A percentile compares a stretch with the other conserved stretches of the same genome.
Evolutionary conservation across 2,113 vertebrate species (phyloP).

Genomic region (Fukomys damarensis): DNA sequence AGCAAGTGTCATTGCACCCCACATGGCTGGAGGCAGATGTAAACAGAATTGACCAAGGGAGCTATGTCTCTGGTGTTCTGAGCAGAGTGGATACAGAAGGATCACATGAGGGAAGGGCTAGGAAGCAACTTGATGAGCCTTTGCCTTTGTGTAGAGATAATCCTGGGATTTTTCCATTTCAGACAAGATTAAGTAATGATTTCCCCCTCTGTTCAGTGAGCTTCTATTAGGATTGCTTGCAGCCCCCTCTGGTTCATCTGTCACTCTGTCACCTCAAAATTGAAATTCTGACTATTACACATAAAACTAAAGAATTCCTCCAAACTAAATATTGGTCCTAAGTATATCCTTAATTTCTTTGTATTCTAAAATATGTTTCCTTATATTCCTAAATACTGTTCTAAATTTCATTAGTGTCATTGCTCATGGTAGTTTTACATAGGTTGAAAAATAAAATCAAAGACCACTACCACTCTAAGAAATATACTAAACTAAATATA

Average conservation of each 20-base stretch:
- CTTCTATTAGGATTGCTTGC: background rate
- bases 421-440: background rate
- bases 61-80: background rate
- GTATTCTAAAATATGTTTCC: background rate
- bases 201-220: background rate
- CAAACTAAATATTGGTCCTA: background rate
- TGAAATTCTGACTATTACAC: background rate
- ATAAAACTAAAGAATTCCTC: background rate
- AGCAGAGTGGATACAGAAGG: background rate
- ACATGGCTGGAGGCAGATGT: background rate
- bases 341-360: too few species aligned
- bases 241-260: background rate
- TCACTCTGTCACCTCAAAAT: background rate
- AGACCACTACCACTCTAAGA: background rate
- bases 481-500: background rate
- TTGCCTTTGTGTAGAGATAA: background rate
- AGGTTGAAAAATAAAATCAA: constrained; percentile 26
- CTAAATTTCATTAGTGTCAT: background rate
- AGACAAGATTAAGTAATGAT: background rate
- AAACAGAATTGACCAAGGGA: background rate
- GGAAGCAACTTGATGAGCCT: background rate
- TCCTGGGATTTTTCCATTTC: constrained; percentile 13
- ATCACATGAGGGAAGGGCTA: background rate
- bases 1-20: background rate
- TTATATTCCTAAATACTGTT: background rate